phyloP scores from a whole-genome alignment of 1,140 invertebrate species.

The Drosophila bocqueti region DNA sequence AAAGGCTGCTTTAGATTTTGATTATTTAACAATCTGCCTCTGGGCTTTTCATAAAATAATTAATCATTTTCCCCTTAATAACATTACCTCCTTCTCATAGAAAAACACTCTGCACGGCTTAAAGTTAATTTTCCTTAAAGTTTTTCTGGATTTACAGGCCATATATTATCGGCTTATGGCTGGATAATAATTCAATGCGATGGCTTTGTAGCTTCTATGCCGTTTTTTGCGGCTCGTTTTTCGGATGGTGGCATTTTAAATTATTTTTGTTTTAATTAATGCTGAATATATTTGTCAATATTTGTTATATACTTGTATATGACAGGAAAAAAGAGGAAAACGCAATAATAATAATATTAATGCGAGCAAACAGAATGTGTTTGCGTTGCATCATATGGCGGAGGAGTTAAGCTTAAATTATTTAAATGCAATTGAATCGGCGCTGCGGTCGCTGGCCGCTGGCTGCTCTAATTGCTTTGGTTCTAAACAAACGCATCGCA shows the following conservation, averaged over 20 bases:
- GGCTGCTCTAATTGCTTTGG: slow-evolving; percentile 48
- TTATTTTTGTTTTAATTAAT: slow-evolving; percentile 66
- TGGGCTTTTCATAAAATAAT: neutral
- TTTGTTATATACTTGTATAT: slow-evolving; percentile 30
- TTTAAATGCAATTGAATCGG: slow-evolving; percentile 59
- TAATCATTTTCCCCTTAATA: neutral
- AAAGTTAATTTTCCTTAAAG: slow-evolving; percentile 4
- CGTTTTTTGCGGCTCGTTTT: slow-evolving; percentile 15
- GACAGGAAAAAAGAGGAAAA: slow-evolving; percentile 1
- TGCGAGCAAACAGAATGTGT: slow-evolving; percentile 49
- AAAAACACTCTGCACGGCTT: neutral
- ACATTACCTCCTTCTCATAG: neutral
- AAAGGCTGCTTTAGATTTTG: neutral
- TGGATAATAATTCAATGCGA: slow-evolving; percentile 33
- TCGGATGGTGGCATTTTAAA: slow-evolving; percentile 25
- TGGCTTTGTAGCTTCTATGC: slow-evolving; percentile 15
- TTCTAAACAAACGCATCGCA: slow-evolving; percentile 40
- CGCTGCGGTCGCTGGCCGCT: slow-evolving; percentile 40
- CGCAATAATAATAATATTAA: slow-evolving; percentile 45
- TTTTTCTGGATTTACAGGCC: neutral
- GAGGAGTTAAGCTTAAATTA: slow-evolving; percentile 49
- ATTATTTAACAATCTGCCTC: neutral
- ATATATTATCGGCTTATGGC: slow-evolving; percentile 16
- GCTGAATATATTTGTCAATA: slow-evolving; percentile 66
- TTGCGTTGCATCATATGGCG: slow-evolving; percentile 41